These are phyloP conservation scores for Muscina levida DNA, from an alignment of 2,888 invertebrate species.

Conservation along the genomic window DNA sequence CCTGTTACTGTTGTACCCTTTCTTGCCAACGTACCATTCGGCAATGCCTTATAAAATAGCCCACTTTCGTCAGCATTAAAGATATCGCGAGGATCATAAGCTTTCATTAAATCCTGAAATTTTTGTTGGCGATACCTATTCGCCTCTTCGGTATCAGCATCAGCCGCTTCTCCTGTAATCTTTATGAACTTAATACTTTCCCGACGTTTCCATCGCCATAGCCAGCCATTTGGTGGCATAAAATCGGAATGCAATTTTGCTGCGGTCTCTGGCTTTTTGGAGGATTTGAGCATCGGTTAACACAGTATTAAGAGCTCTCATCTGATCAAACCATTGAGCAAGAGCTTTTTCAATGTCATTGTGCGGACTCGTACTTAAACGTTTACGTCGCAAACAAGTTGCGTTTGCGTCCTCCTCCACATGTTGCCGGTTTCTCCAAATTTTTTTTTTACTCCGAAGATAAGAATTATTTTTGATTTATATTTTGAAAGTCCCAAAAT, in stretches of 20 bases:
- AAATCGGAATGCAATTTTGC: slow-evolving; percentile 27
- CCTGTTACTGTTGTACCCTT: slow-evolving; percentile 12
- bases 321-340: slow-evolving; percentile 36
- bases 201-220: slow-evolving; percentile 28
- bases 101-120: slow-evolving; percentile 40
- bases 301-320: slow-evolving; percentile 28
- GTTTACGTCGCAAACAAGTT: slow-evolving; percentile 41
- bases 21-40: neutral
- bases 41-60: slow-evolving; percentile 38
- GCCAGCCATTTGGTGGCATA: slow-evolving; percentile 13
- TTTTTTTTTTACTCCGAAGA: slow-evolving; percentile 43
- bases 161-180: slow-evolving; percentile 36
- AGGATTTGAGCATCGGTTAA: slow-evolving; percentile 43
- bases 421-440: slow-evolving; percentile 38
- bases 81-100: slow-evolving; percentile 5
- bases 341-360: slow-evolving; percentile 43
- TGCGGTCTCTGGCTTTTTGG: slow-evolving; percentile 47
- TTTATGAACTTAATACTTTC: slow-evolving; percentile 43
- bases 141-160: neutral
- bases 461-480: no score
- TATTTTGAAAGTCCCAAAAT: no score
- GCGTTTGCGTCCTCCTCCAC: slow-evolving; percentile 42
- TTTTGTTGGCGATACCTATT: neutral
- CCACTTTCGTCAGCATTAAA: slow-evolving; percentile 40
- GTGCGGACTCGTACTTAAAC: slow-evolving; percentile 43